Conservation (phyloP, 2,888 invertebrate species). For the Resseliella maxima region DNA sequence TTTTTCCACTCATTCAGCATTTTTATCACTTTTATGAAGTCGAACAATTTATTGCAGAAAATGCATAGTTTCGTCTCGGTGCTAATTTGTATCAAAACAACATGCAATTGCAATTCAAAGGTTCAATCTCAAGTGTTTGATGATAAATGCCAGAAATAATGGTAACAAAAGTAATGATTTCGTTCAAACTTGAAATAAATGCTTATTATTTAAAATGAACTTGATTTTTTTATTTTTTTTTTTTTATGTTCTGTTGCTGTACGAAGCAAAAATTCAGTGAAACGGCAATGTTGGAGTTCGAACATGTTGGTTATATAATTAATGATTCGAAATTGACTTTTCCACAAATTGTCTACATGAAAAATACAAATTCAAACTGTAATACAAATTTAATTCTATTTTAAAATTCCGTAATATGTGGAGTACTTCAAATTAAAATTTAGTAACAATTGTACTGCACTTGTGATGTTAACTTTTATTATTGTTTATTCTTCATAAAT, state of each 20-base stretch:
- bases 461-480: not conserved
- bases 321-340: too few relatives aligned
- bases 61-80: slow-evolving; percentile 40
- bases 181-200: slow-evolving; percentile 1
- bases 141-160: not conserved
- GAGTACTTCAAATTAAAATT: not conserved
- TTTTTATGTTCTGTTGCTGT: not conserved
- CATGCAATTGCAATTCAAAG: slow-evolving; percentile 7
- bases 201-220: not conserved
- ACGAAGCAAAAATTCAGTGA: not conserved
- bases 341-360: too few relatives aligned
- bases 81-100: slow-evolving; percentile 11
- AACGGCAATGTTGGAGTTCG: too few relatives aligned
- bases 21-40: slow-evolving; percentile 13
- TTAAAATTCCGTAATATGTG: not conserved
- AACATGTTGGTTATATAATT: too few relatives aligned
- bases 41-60: not conserved
- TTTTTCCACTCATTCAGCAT: slow-evolving; percentile 6
- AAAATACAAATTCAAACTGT: too few relatives aligned
- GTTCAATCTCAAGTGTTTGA: not conserved
- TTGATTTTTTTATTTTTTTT: not conserved
- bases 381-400: not conserved
- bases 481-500: not conserved
- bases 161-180: slow-evolving; percentile 25
- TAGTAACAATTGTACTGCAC: not conserved